A percentile compares a stretch with the other conserved stretches of the same genome.
Conservation (phyloP, 1,140 invertebrate species). For the Campoletis sonorensis region DNA sequence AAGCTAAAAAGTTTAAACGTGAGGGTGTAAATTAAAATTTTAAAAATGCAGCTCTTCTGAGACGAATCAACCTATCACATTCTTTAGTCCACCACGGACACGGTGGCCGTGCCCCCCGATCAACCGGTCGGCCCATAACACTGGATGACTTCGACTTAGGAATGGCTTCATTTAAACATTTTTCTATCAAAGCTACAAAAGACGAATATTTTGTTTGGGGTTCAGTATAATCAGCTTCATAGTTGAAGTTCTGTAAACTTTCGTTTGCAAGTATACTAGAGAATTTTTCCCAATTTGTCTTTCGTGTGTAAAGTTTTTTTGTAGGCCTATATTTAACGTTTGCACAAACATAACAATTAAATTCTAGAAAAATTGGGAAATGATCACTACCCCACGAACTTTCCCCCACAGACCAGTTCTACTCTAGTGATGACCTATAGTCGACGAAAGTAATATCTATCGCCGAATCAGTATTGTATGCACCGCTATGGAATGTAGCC, state of each 20-base stretch:
- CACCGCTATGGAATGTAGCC: not conserved
- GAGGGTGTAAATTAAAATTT: slow-evolving; percentile 16
- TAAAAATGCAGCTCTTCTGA: slow-evolving; percentile 5
- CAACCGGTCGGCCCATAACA: not conserved
- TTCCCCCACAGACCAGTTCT: slow-evolving; percentile 46
- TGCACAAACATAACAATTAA: not conserved
- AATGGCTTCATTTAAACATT: not conserved
- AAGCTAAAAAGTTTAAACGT: not conserved
- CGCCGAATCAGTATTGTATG: slow-evolving; percentile 6
- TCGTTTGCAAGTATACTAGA: not conserved
- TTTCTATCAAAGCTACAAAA: not conserved
- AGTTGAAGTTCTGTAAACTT: not conserved
- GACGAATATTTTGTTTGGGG: not conserved
- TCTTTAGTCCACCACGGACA: slow-evolving; percentile 44
- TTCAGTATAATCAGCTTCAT: not conserved
- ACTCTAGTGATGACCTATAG: not conserved
- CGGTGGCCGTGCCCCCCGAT: too few relatives aligned
- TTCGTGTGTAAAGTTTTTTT: slow-evolving; percentile 2
- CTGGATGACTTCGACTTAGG: not conserved
- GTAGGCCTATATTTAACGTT: slow-evolving; percentile 22
- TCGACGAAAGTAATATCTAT: slow-evolving; percentile 48
- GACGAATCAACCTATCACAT: slow-evolving; percentile 9
- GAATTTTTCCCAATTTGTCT: slow-evolving; percentile 20
- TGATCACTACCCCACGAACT: slow-evolving; percentile 49
- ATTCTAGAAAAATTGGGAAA: slow-evolving; percentile 45